These are phyloP conservation scores for Acanthosepion pharaonis DNA, from an alignment of 2,888 invertebrate genomes.

Conservation along the genomic window DNA sequence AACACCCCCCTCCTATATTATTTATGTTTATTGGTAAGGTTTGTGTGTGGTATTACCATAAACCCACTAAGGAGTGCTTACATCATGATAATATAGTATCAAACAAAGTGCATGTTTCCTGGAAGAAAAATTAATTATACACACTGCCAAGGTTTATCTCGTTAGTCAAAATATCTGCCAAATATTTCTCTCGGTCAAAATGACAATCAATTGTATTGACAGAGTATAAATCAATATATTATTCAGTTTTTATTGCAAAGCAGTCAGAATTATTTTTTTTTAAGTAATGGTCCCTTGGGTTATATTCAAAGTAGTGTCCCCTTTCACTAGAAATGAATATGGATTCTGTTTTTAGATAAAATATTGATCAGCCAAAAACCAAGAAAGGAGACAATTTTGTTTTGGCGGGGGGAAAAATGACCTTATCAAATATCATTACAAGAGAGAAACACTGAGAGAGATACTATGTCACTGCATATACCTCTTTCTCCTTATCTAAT, in stretches of 20 bases:
- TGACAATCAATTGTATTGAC: slow-evolving; percentile 23
- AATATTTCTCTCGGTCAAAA: slow-evolving; percentile 20
- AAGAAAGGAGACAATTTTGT: slow-evolving; percentile 33
- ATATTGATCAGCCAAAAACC: slow-evolving; percentile 23
- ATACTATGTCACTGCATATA: not conserved
- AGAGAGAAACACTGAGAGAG: not conserved
- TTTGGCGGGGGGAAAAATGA: not conserved
- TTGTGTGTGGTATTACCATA: not conserved
- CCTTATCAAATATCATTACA: slow-evolving; percentile 33
- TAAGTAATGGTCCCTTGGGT: slow-evolving; percentile 21
- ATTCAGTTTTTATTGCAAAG: not conserved
- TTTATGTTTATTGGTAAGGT: not conserved
- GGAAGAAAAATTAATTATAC: slow-evolving; percentile 16
- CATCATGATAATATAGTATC: slow-evolving; percentile 4
- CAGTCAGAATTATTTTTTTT: slow-evolving; percentile 2
- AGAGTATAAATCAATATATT: slow-evolving; percentile 10
- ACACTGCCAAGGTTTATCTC: not conserved
- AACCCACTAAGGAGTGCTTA: not conserved
- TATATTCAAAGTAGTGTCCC: slow-evolving; percentile 33
- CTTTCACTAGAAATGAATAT: slow-evolving; percentile 33
- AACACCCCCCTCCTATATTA: not conserved
- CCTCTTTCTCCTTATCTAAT: not conserved
- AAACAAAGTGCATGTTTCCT: not conserved
- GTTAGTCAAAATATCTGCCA: not conserved
- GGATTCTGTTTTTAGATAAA: slow-evolving; percentile 33